phyloP scores from a whole-genome alignment of 2,888 invertebrate genomes.

The Branchipolynoe longqiensis region DNA sequence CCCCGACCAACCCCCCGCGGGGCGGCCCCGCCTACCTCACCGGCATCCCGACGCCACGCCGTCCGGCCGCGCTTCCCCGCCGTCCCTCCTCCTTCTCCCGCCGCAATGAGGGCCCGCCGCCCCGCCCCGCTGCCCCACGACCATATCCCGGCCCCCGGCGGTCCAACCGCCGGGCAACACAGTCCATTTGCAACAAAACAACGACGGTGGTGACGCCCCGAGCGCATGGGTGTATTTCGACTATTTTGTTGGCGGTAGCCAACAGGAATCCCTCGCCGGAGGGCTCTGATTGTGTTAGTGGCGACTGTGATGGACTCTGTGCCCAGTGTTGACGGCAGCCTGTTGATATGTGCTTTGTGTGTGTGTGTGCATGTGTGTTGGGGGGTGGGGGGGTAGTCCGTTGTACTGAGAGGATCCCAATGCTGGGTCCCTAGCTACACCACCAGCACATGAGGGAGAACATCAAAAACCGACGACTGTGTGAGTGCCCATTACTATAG shows the following conservation, averaged over 20 bases:
- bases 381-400: background rate
- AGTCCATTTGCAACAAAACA: constrained; percentile 36
- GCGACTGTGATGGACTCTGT: constrained; percentile 1
- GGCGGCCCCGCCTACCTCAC: background rate
- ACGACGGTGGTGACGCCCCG: background rate
- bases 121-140: background rate
- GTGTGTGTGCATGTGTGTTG: background rate
- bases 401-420: too few relatives aligned
- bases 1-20: background rate
- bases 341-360: background rate
- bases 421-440: background rate
- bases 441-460: background rate
- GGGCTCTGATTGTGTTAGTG: constrained; percentile 6
- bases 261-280: background rate
- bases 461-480: background rate
- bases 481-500: constrained; percentile 7
- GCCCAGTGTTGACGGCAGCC: background rate
- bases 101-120: background rate
- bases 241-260: background rate
- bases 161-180: too few relatives aligned
- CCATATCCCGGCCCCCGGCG: too few relatives aligned
- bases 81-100: too few relatives aligned
- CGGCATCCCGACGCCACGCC: background rate
- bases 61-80: background rate
- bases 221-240: background rate